These are phyloP conservation scores for Scaptomyza pallida DNA, from an alignment of 1,140 invertebrate genomes.

Conservation along the genomic window DNA sequence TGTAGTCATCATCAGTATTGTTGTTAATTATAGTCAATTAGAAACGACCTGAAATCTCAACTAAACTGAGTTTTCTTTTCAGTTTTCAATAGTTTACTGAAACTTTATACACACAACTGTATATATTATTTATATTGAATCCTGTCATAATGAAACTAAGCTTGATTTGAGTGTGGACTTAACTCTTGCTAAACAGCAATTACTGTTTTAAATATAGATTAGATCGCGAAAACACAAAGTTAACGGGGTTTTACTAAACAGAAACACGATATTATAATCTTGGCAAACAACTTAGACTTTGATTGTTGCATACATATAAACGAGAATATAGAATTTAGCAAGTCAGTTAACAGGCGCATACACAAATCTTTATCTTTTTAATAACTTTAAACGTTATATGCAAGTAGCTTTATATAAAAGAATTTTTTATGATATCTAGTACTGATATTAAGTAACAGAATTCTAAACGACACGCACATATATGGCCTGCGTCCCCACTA, in stretches of 20 bases:
- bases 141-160: constrained; percentile 21
- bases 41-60: constrained; percentile 28
- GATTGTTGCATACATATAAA: background rate
- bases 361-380: background rate
- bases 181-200: constrained; percentile 18
- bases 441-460: background rate
- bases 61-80: background rate
- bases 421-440: background rate
- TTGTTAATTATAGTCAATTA: constrained; percentile 51
- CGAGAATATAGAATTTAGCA: background rate
- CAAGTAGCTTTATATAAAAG: background rate
- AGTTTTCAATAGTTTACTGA: constrained; percentile 4
- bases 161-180: constrained; percentile 5
- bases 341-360: background rate
- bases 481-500: background rate
- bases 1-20: constrained; percentile 27
- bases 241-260: background rate
- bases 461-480: background rate
- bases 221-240: background rate
- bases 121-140: background rate
- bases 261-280: background rate
- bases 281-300: constrained; percentile 2
- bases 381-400: no score
- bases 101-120: background rate
- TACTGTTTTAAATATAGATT: constrained; percentile 1